Conservation (phyloP, 2,888 invertebrate genomes). For the Tanypteryx hageni region DNA sequence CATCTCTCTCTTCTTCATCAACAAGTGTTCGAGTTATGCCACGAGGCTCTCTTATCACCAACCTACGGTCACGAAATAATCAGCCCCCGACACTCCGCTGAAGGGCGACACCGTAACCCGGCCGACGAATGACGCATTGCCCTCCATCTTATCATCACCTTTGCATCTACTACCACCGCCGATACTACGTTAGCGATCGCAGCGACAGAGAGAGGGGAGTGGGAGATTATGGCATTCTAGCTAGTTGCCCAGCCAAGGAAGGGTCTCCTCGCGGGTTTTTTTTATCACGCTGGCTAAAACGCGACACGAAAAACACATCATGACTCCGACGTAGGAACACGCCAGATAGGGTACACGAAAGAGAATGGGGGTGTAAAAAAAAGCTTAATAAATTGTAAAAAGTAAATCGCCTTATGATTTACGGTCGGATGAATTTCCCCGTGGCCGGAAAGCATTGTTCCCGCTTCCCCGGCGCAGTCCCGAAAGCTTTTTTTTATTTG, state of each 20-base stretch:
- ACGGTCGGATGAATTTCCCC: slow-evolving; percentile 34
- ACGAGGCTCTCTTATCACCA: not conserved
- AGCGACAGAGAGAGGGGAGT: not conserved
- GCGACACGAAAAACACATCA: not conserved
- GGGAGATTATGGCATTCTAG: not conserved
- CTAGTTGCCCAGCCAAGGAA: not conserved
- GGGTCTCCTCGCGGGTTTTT: not conserved
- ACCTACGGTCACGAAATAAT: slow-evolving; percentile 45
- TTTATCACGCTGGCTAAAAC: not conserved
- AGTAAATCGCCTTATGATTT: slow-evolving; percentile 51
- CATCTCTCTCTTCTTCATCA: slow-evolving; percentile 26
- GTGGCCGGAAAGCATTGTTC: slow-evolving; percentile 38
- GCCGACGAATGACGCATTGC: not conserved
- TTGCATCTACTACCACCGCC: not conserved
- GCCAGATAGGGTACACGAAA: not conserved
- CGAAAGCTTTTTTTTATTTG: not conserved
- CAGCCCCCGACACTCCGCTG: not conserved
- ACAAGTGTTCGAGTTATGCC: slow-evolving; percentile 11
- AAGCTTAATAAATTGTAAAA: not conserved
- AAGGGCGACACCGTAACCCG: not conserved
- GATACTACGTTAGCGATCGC: too few relatives aligned
- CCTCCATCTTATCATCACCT: not conserved
- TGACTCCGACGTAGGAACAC: not conserved
- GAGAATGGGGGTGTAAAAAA: not conserved
- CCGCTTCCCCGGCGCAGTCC: not conserved